A percentile compares a stretch with the other conserved stretches of the same genome.
Evolutionary conservation across 2,113 vertebrate species (phyloP).

Genomic region (Solea solea): DNA sequence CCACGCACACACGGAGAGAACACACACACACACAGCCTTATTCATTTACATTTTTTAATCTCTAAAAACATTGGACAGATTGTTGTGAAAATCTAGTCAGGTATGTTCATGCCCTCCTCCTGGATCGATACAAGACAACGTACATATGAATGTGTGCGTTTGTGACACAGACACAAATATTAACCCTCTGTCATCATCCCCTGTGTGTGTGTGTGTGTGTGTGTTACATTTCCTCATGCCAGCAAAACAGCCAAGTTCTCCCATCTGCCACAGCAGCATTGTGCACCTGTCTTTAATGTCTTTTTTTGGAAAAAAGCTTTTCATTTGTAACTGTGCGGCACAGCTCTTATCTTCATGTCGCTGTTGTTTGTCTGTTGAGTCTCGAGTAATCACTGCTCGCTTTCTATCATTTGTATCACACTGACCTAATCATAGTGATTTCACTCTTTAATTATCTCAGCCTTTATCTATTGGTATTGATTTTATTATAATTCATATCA

Average conservation of each 20-base stretch:
- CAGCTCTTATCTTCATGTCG: not conserved
- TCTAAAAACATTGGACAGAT: too few relatives aligned
- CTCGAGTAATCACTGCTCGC: conserved; percentile 16
- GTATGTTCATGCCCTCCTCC: not conserved
- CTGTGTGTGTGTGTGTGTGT: too few relatives aligned
- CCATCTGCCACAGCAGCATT: not conserved
- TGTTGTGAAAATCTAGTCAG: too few relatives aligned
- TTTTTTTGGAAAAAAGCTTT: too few relatives aligned
- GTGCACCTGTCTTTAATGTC: too few relatives aligned
- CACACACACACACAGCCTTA: too few relatives aligned
- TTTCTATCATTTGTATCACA: conserved; percentile 9
- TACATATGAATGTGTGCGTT: too few relatives aligned
- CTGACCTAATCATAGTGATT: conserved; percentile 12
- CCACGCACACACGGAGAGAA: too few relatives aligned
- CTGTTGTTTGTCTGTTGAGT: conserved; percentile 21
- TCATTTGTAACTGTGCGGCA: not conserved
- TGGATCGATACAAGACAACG: not conserved
- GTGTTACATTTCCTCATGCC: not conserved
- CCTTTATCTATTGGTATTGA: not conserved
- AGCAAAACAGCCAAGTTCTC: not conserved
- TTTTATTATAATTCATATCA: not conserved
- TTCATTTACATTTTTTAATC: too few relatives aligned
- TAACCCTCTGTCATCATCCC: not conserved
- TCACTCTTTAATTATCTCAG: not conserved
- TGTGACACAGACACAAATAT: not conserved